These are phyloP conservation scores for Miichthys miiuy DNA, from an alignment of 2,797 vertebrate genomes.

Conservation along the genomic window DNA sequence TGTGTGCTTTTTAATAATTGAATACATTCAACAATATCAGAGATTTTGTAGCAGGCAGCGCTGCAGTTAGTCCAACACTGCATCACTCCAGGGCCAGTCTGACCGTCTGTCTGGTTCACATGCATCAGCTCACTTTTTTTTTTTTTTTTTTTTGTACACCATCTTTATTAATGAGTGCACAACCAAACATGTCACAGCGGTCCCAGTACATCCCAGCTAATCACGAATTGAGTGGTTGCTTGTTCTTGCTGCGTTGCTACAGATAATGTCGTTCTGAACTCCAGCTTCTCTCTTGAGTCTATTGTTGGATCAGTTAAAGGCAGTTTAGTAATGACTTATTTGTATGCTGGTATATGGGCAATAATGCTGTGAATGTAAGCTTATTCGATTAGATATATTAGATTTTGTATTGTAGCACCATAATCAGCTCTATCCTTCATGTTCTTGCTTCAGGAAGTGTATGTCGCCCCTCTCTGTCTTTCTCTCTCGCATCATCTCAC, in stretches of 20 bases:
- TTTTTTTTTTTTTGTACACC: neutral
- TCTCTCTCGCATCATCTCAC: constrained; percentile 1
- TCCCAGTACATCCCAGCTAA: constrained; percentile 23
- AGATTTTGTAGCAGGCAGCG: neutral
- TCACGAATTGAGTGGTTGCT: constrained; percentile 26
- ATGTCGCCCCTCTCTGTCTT: constrained; percentile 1
- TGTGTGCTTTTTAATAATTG: constrained; percentile 18
- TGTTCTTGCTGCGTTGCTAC: constrained; percentile 4
- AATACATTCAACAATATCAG: constrained; percentile 12
- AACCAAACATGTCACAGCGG: constrained; percentile 21
- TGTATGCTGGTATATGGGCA: constrained; percentile 6
- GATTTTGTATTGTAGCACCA: constrained; percentile 32
- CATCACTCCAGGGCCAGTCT: constrained; percentile 33
- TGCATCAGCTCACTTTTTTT: constrained; percentile 7
- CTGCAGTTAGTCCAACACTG: constrained; percentile 20
- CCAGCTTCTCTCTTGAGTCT: neutral
- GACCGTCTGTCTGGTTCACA: constrained; percentile 34
- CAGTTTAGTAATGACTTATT: constrained; percentile 26
- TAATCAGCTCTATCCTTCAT: constrained; percentile 29
- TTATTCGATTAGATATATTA: constrained; percentile 38
- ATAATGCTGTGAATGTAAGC: constrained; percentile 24
- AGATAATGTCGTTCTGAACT: constrained; percentile 43
- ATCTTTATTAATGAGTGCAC: constrained; percentile 34
- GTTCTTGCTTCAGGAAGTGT: constrained; percentile 40
- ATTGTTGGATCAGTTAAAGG: constrained; percentile 24